Base-by-base conservation (phyloP, 1,140 invertebrate species). In the Rhyzopertha dominica region DNA sequence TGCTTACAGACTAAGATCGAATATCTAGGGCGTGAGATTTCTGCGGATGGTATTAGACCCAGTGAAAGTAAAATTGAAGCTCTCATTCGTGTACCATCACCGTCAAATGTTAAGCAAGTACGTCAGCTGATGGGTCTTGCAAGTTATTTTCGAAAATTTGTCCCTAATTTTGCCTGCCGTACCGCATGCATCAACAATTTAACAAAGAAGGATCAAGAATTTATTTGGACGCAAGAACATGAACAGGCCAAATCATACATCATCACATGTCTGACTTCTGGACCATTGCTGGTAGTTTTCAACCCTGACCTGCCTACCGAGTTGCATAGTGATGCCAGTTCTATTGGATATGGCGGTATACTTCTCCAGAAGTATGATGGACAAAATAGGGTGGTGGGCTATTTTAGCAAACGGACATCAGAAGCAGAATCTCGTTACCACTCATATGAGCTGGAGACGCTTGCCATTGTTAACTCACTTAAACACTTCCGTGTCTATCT, bases 311-410 rank as follows among this genome's bases (percentile, higher is more conserved):
- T 51, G 9, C n/a, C 22, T 3, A 49, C 56, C 0, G 61, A 69
- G 37, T 30, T 68, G 14, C 63, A 69, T 37, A 68, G 61, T 4
- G 66, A 67, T 38, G 62, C 68, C n/a, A 56, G 56, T 43, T 14
- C 25, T 22, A 13, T 59, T 16, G 62, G 64, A 7, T 43, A 59
- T 49, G 58, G 52, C 24, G 62, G 53, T 26, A 53, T 66, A 31
- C 36, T 68, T 36, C 12, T 67, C 38, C 61, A 69, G 56, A n/a
- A 47, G 54, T 39, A 66, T 61, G 49, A 54, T 43, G 49, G 53
- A 24, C 37, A 24, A 9, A 4, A 16, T 8, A 44, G 38, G 20
- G 56, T 59, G 0, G 42, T 66, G 5, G 56, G 43, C 7, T 63
- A 62, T 43, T 65, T 38, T 29, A 62, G 59, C 20, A 51, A 51